A percentile compares a stretch with the other conserved stretches of the same genome.
phyloP scores from a whole-genome alignment of 1,140 invertebrate genomes.

The Brachionus plicatilis region DNA sequence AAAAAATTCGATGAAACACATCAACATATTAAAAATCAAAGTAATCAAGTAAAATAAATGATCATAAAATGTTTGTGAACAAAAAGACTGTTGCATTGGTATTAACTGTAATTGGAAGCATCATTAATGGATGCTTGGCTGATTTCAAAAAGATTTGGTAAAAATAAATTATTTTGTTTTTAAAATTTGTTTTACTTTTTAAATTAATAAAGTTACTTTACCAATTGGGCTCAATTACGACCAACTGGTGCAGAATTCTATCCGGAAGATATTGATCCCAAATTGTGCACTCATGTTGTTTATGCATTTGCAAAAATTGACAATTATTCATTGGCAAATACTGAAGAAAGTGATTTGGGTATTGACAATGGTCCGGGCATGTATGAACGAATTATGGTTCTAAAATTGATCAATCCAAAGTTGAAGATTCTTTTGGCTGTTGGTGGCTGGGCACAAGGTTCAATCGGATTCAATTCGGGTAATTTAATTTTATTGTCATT shows the following conservation, averaged over 20 bases:
- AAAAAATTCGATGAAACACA: not conserved
- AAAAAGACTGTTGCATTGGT: not conserved
- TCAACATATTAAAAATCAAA: not conserved
- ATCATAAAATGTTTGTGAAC: not conserved
- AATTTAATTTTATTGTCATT: not conserved
- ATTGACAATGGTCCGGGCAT: constrained; percentile 23
- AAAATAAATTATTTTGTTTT: not conserved
- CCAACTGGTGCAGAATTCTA: constrained; percentile 75
- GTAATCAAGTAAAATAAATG: not conserved
- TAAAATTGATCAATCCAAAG: not conserved
- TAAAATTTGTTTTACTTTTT: not conserved
- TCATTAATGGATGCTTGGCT: not conserved
- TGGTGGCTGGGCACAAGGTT: constrained; percentile 74
- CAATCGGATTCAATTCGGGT: constrained; percentile 42
- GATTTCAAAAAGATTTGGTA: constrained; percentile 10
- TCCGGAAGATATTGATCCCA: constrained; percentile 76
- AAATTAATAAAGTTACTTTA: constrained; percentile 67
- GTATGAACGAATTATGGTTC: constrained; percentile 8
- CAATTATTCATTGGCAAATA: constrained; percentile 65
- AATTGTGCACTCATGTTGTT: constrained; percentile 83
- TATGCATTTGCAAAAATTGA: constrained; percentile 77
- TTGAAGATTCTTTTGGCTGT: constrained; percentile 5
- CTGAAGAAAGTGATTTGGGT: constrained; percentile 73
- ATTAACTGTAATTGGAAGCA: not conserved
- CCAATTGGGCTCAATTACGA: constrained; percentile 83